These are phyloP conservation scores for Xiphophorus birchmanni DNA, from an alignment of 2,797 vertebrate genomes.

Conservation along the genomic window DNA sequence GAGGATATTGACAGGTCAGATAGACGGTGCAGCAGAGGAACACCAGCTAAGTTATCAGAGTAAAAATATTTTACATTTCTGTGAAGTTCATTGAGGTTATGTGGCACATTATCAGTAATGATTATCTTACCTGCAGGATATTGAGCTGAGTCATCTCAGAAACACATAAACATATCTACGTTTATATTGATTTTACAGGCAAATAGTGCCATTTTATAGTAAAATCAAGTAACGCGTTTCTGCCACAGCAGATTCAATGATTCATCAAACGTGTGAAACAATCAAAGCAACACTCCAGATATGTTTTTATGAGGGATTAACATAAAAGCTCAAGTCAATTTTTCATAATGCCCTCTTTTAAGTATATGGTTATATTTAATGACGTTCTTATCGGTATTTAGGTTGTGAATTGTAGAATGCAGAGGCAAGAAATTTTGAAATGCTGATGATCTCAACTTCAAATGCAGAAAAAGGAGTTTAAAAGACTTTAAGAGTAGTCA, in stretches of 20 bases:
- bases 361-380: background rate
- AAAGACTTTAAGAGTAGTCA: background rate
- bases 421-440: background rate
- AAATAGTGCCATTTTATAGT: too few species aligned
- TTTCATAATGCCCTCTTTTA: background rate
- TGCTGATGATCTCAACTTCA: background rate
- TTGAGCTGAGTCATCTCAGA: background rate
- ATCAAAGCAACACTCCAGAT: too few species aligned
- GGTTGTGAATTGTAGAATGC: background rate
- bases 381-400: background rate
- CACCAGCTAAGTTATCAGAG: background rate
- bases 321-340: too few species aligned
- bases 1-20: constrained; percentile 1
- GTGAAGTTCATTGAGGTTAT: background rate
- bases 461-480: background rate
- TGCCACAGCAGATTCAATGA: too few species aligned
- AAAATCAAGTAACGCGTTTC: too few species aligned
- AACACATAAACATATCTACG: background rate
- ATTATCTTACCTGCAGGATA: background rate
- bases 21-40: background rate
- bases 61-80: background rate
- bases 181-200: too few species aligned
- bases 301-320: too few species aligned
- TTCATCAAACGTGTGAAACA: too few species aligned
- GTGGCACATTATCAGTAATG: background rate